Evolutionary conservation across 2,797 vertebrate species (phyloP).

Genomic region (Pseudocheirus occidentalis): DNA sequence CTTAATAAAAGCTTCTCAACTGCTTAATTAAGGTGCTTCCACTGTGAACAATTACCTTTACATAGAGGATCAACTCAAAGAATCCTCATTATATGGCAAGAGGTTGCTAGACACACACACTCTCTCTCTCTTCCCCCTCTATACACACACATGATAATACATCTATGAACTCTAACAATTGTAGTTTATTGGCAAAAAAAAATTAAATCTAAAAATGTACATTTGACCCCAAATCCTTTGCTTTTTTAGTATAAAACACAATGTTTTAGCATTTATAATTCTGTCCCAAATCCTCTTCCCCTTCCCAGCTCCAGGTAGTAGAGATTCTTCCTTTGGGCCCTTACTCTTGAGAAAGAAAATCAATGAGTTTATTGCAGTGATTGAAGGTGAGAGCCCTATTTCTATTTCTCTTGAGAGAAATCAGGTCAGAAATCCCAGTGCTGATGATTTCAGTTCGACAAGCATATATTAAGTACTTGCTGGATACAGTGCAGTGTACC

Average conservation of each 20-base stretch:
- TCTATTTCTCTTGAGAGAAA: not conserved
- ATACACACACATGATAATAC: not conserved
- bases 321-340: not conserved
- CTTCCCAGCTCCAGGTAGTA: not conserved
- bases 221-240: not conserved
- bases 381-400: not conserved
- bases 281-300: not conserved
- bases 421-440: not conserved
- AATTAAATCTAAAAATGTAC: not conserved
- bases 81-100: not conserved
- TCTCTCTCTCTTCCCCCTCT: not conserved
- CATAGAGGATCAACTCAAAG: not conserved
- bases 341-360: not conserved
- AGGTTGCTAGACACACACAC: not conserved
- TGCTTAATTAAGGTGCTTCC: not conserved
- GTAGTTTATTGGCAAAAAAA: not conserved
- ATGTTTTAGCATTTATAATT: not conserved
- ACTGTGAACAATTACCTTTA: not conserved
- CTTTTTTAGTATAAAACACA: not conserved
- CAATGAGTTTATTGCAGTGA: not conserved
- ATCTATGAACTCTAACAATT: not conserved
- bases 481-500: not conserved
- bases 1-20: not conserved
- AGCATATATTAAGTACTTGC: not conserved
- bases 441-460: not conserved